Percentiles rank a stretch among this genome's conserved stretches.
Conservation (phyloP, 2,888 invertebrate species). For the Cantharis rustica region DNA sequence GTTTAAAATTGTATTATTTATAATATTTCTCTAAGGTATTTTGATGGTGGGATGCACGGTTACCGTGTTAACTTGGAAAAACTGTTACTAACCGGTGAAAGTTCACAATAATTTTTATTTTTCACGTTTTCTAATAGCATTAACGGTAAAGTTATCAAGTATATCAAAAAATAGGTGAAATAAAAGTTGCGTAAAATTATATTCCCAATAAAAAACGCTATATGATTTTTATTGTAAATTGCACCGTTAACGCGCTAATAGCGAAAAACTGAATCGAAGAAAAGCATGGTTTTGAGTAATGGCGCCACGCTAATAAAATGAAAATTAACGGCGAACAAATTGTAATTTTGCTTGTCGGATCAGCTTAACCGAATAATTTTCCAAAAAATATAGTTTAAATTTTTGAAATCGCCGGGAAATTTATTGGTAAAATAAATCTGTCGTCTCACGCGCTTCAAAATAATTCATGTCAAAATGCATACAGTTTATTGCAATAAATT, state of each 20-base stretch:
- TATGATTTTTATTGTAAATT: not conserved
- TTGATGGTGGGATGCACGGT: not conserved
- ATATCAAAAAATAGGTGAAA: not conserved
- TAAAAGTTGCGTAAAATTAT: not conserved
- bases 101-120: not conserved
- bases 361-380: not conserved
- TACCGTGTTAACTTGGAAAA: not conserved
- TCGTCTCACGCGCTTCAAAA: not conserved
- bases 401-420: not conserved
- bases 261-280: not conserved
- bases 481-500: not conserved
- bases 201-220: not conserved
- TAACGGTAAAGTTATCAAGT: not conserved
- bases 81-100: not conserved
- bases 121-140: not conserved
- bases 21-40: not conserved
- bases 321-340: not conserved
- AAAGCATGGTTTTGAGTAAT: not conserved
- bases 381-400: not conserved
- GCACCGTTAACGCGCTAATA: not conserved
- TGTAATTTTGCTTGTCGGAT: not conserved
- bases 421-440: not conserved
- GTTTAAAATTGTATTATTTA: not conserved
- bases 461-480: not conserved
- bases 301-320: not conserved